phyloP scores from a whole-genome alignment of 2,797 vertebrate species.

The Epinephelus awoara region DNA sequence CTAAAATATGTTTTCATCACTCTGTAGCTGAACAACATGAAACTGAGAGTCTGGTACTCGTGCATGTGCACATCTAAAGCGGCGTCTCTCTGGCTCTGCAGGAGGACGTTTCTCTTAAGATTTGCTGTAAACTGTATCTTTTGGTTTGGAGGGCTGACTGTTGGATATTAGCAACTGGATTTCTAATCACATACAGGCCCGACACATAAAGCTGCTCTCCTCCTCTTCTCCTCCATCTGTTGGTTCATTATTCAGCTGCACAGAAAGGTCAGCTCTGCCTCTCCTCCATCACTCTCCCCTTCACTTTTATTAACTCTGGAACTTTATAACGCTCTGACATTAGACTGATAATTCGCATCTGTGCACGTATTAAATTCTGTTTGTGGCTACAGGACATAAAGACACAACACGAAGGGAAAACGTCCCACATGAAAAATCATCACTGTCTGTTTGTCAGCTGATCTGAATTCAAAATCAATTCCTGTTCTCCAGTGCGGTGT shows the following conservation, averaged over 20 bases:
- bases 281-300: slow-evolving; percentile 48
- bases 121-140: too few relatives aligned
- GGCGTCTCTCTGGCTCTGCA: too few relatives aligned
- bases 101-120: too few relatives aligned
- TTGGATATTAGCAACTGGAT: slow-evolving; percentile 7
- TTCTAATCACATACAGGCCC: slow-evolving; percentile 3
- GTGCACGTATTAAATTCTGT: slow-evolving; percentile 18
- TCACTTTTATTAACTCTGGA: slow-evolving; percentile 52
- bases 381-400: slow-evolving; percentile 23
- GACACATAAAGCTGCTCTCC: slow-evolving; percentile 16
- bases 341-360: slow-evolving; percentile 50
- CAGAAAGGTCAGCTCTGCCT: slow-evolving; percentile 63
- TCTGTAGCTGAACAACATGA: too few relatives aligned
- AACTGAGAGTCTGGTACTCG: too few relatives aligned
- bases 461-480: slow-evolving; percentile 32
- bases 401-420: slow-evolving; percentile 14
- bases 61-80: too few relatives aligned
- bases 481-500: neutral
- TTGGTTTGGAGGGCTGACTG: neutral
- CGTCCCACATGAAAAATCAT: neutral
- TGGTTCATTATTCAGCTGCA: slow-evolving; percentile 64
- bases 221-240: slow-evolving; percentile 42
- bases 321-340: slow-evolving; percentile 48
- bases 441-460: neutral
- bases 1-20: too few relatives aligned